phyloP scores from a whole-genome alignment of 2,113 vertebrate genomes.

The Indri indri region DNA sequence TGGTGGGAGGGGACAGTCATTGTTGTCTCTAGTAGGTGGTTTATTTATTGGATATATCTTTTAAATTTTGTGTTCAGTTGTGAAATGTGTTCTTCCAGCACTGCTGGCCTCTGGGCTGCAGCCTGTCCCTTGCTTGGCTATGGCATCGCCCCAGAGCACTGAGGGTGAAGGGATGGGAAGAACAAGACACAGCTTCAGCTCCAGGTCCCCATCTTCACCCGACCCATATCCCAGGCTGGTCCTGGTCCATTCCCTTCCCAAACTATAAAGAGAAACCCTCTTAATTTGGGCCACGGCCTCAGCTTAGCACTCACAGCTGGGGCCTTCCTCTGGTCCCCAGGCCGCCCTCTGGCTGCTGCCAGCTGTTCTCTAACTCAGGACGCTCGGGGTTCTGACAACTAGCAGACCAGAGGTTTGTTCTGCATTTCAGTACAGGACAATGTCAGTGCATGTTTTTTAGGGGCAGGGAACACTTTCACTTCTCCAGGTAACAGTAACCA shows the following conservation, averaged over 20 bases:
- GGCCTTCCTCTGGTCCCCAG: not conserved
- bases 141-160: not conserved
- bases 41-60: not conserved
- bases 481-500: not conserved
- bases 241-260: not conserved
- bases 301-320: too few relatives aligned
- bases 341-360: not conserved
- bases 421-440: not conserved
- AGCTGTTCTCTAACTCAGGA: not conserved
- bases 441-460: not conserved
- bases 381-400: not conserved
- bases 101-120: not conserved
- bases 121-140: not conserved
- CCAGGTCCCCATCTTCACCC: not conserved
- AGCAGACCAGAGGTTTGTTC: not conserved
- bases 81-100: not conserved
- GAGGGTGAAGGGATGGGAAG: fast-evolving
- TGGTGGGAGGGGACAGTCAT: not conserved
- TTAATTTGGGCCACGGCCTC: fast-evolving
- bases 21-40: not conserved
- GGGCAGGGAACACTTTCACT: not conserved
- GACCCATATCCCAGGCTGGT: not conserved
- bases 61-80: not conserved
- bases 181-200: not conserved
- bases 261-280: not conserved